Evolutionary conservation across 1,140 invertebrate genomes (phyloP).

Genomic region (Ips nitidus): DNA sequence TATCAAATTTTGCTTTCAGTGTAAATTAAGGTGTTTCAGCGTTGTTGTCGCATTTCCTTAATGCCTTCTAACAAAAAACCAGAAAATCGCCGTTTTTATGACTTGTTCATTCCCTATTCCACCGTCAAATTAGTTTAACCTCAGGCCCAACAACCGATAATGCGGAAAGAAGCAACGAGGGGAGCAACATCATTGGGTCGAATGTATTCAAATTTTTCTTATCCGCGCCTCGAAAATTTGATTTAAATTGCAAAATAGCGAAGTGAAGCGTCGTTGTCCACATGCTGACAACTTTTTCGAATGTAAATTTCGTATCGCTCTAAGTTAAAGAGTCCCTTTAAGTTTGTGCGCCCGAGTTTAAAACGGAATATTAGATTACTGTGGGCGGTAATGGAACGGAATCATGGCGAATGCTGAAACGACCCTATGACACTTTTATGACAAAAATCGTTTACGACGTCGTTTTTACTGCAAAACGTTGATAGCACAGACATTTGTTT

Average conservation of each 20-base stretch:
- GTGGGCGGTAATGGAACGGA: no score
- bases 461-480: no score
- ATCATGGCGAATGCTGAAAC: no score
- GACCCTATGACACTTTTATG: no score
- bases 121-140: neutral
- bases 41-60: neutral
- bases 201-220: neutral
- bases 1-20: no score
- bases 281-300: conserved; percentile 1
- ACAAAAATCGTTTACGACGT: no score
- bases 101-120: neutral
- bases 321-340: neutral
- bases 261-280: neutral
- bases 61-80: neutral
- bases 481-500: no score
- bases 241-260: conserved; percentile 1
- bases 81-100: neutral
- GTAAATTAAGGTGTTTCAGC: neutral
- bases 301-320: neutral
- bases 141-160: neutral
- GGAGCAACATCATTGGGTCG: neutral
- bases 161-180: neutral
- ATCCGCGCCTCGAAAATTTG: conserved; percentile 1
- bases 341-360: neutral
- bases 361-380: no score